These are phyloP conservation scores for Aselliscus stoliczkanus DNA, from an alignment of 2,797 vertebrate genomes.

Conservation along the genomic window DNA sequence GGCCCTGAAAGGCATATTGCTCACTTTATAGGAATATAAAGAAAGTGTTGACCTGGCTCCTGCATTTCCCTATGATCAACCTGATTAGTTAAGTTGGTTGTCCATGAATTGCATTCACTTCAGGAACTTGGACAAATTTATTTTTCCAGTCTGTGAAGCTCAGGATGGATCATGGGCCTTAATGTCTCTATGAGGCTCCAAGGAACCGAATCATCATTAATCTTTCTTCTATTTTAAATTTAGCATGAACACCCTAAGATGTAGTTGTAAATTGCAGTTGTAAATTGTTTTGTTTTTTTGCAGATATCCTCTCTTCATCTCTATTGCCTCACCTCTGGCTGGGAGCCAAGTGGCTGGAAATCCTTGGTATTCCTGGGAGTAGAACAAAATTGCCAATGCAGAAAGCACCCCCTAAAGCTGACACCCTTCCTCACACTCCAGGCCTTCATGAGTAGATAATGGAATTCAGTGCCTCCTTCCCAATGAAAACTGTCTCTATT, in stretches of 20 bases:
- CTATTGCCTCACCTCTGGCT: neutral
- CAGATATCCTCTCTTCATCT: neutral
- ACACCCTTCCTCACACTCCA: neutral
- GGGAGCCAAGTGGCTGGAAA: neutral
- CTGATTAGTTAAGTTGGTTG: neutral
- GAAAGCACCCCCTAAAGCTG: neutral
- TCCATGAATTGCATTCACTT: conserved; percentile 9
- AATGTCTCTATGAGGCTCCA: neutral
- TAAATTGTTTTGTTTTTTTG: neutral
- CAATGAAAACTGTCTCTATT: neutral
- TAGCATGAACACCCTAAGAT: neutral
- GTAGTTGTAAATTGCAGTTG: neutral
- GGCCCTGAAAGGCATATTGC: neutral
- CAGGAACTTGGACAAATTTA: neutral
- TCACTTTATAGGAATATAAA: neutral
- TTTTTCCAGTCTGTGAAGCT: neutral
- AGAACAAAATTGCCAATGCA: neutral
- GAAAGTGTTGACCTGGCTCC: neutral
- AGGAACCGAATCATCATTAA: neutral
- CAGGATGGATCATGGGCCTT: neutral
- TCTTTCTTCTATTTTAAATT: conserved; percentile 39
- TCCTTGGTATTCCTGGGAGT: neutral
- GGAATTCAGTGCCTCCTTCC: neutral
- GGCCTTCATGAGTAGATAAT: neutral
- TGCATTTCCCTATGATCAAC: neutral